Evolutionary conservation across 2,113 vertebrate species (phyloP), one percentile per base, ranked within the genome.

Genomic region (Oceanodroma tethys): DNA sequence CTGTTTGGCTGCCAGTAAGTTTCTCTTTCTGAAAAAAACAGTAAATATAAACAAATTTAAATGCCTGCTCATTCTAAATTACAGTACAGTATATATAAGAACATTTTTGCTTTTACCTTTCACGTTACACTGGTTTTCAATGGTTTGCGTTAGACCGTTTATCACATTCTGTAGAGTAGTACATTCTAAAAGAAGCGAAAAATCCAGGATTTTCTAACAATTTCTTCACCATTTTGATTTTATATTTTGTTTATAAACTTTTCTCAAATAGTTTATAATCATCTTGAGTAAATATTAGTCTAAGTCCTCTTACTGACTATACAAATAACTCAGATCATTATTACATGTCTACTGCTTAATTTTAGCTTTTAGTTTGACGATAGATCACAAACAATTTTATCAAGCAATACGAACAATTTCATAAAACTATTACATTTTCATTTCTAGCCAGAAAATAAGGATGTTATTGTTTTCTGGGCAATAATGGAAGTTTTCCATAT

Each of bases 51-150:
- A 68, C 7, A 70, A n/a, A 68, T 40, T 6, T 45, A 79, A 97
- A 94, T 59, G 20, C 3, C 20, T 27, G 13, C 11, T 83, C 6
- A 67, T 68, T 70, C 0, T 13, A 76, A 94, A 96, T 67, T 73
- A 90, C 8, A 48, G 21, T 52, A 38, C 13, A 50, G 20, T 15
- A 34, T 5, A 55, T 38, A 18, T 4, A 81, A 58, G 30, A 88
- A 74, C 3, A 59, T 36, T 91, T 87, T 81, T 86, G 68, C 45
- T 55, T 71, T 98, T 98, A 99, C 99, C 98, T 99, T 98, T 99
- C 92, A 99, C 88, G 4, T 98, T 97, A 94, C 98, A 99, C 72
- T 99, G 99, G 94, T 98, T 98, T 93, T 99, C 98, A 88, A 99
- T 94, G 34, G 98, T 98, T 94, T 99, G 96, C 90, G 99, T 99